These are phyloP conservation scores for Volucella inanis DNA, from an alignment of 2,888 invertebrate species.

Conservation along the genomic window DNA sequence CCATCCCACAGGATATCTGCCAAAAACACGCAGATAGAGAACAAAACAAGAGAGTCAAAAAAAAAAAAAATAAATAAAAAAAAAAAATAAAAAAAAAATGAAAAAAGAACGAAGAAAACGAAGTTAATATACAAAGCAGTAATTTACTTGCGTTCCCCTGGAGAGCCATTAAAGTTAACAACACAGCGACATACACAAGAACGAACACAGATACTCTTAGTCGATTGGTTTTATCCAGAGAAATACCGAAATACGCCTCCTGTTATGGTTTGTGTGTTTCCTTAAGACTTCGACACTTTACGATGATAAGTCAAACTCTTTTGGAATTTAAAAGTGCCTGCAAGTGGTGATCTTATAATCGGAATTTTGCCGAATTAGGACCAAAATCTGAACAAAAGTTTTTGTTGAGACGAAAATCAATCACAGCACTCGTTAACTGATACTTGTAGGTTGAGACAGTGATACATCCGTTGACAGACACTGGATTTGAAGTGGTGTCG, in stretches of 20 bases:
- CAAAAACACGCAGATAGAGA: not conserved
- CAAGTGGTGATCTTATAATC: not conserved
- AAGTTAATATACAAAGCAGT: slow-evolving; percentile 76
- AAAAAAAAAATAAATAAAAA: not conserved
- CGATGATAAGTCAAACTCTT: slow-evolving; percentile 63
- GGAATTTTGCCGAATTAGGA: too few relatives aligned
- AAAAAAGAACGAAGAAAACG: slow-evolving; percentile 25
- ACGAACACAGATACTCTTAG: slow-evolving; percentile 1
- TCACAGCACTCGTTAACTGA: slow-evolving; percentile 38
- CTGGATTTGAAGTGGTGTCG: slow-evolving; percentile 35
- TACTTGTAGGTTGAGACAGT: not conserved
- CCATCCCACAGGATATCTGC: slow-evolving; percentile 56
- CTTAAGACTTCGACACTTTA: slow-evolving; percentile 29
- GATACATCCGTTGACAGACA: slow-evolving; percentile 43
- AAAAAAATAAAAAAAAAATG: not conserved
- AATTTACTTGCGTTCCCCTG: slow-evolving; percentile 75
- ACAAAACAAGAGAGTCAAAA: slow-evolving; percentile 1
- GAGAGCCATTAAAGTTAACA: slow-evolving; percentile 76
- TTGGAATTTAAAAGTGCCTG: slow-evolving; percentile 61
- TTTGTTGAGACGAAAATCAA: slow-evolving; percentile 51
- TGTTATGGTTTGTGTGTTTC: not conserved
- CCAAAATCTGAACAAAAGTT: too few relatives aligned
- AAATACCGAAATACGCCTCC: slow-evolving; percentile 4
- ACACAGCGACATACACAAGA: slow-evolving; percentile 16
- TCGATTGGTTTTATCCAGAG: not conserved